Percentiles rank a stretch among this genome's conserved stretches.
These are phyloP conservation scores for Cottoperca gobio DNA, from an alignment of 2,797 vertebrate species.

Conservation along the genomic window DNA sequence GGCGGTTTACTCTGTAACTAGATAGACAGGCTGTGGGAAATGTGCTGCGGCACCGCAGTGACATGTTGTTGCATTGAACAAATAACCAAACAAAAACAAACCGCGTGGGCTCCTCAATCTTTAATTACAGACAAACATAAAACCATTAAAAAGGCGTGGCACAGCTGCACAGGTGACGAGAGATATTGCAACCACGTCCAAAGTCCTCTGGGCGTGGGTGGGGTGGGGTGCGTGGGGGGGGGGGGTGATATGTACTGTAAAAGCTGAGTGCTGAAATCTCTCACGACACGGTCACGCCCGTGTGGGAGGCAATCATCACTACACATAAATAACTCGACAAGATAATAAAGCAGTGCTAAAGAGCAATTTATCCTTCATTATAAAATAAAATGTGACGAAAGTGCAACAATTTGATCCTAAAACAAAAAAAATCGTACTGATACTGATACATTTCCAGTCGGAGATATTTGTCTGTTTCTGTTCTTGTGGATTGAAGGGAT, in stretches of 20 bases:
- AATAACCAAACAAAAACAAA: conserved; percentile 10
- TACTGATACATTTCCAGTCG: too few species aligned
- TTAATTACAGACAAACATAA: conserved; percentile 15
- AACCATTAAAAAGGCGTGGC: conserved; percentile 44
- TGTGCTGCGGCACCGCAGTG: conserved; percentile 17
- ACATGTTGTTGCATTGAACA: conserved; percentile 9
- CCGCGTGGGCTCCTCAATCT: neutral
- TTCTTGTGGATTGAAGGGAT: neutral
- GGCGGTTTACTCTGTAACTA: conserved; percentile 57
- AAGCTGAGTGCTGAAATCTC: conserved; percentile 33
- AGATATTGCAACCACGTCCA: conserved; percentile 11
- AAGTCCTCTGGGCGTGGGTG: conserved; percentile 67
- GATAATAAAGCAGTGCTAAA: neutral
- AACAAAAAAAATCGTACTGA: too few species aligned
- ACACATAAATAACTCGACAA: neutral
- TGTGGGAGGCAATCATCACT: conserved; percentile 32
- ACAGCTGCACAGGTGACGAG: neutral
- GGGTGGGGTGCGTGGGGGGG: too few species aligned
- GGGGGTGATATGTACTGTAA: conserved; percentile 28
- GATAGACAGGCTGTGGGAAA: conserved; percentile 64
- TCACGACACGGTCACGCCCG: conserved; percentile 29
- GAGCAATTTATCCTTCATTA: neutral
- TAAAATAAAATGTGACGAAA: neutral
- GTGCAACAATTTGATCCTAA: too few species aligned
- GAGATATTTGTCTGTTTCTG: neutral